Conservation (phyloP, 2,888 invertebrate genomes). For the Orthosia incerta region DNA sequence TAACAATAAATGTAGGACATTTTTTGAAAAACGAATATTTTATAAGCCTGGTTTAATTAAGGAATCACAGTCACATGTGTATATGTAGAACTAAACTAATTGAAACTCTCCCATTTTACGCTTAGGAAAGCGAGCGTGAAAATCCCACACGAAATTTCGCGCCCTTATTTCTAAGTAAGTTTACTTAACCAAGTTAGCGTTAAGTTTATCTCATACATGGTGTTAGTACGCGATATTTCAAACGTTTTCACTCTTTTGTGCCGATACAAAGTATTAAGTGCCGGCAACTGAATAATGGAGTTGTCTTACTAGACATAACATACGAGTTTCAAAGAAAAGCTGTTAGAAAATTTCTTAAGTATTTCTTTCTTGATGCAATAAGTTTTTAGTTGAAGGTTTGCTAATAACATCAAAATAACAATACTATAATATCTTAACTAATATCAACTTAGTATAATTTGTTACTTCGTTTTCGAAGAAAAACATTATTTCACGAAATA, state of each 20-base stretch:
- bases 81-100: too few species aligned
- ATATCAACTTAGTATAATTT: background rate
- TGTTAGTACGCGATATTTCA: slow-evolving; percentile 50
- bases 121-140: slow-evolving; percentile 19
- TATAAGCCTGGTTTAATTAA: too few species aligned
- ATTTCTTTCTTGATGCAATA: slow-evolving; percentile 37
- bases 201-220: slow-evolving; percentile 36
- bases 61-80: too few species aligned
- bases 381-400: slow-evolving; percentile 5
- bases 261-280: slow-evolving; percentile 52
- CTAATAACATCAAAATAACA: too few species aligned
- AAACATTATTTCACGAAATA: too few species aligned
- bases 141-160: slow-evolving; percentile 25
- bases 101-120: background rate
- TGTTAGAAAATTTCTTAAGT: slow-evolving; percentile 43
- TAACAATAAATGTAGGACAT: too few species aligned
- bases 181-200: slow-evolving; percentile 10
- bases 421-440: background rate
- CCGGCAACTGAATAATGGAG: slow-evolving; percentile 34
- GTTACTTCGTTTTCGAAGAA: too few species aligned
- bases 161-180: slow-evolving; percentile 16
- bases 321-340: slow-evolving; percentile 38
- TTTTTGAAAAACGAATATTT: too few species aligned
- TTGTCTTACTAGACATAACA: slow-evolving; percentile 23
- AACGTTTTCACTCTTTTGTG: slow-evolving; percentile 59